Evolutionary conservation across 1,140 invertebrate species (phyloP), one percentile per base, ranked within the genome.

Genomic region (Drosophila pallidifrons): DNA sequence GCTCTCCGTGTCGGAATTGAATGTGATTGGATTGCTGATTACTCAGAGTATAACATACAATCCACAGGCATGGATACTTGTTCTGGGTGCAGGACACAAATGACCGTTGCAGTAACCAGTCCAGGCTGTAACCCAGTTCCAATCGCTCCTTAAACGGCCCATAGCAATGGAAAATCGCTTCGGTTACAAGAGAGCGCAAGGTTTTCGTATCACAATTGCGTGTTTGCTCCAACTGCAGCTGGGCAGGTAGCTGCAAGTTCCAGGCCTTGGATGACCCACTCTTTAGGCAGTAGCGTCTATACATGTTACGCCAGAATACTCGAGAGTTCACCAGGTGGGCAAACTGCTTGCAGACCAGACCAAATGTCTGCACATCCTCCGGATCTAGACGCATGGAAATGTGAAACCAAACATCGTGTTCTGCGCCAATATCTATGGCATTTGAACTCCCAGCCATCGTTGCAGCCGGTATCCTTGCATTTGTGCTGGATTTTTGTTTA

Each of bases 401-500:
- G 11, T 91, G 82, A 41, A 90, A 92, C 91, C 91, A 92, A 68
- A 91, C 79, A 51, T 92, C 89, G 57, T 89, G 80, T 1, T 58
- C 57, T 46, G 79, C 59, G 38, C 54, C 47, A 13, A 72, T 46
- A n/a, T 11, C 41, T 38, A 20, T 78, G 30, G 15, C 73, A 60
- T 35, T 20, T 25, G 30, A 16, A 8, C 16, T 45, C n/a, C 67
- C 49, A 28, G 25, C 51, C 57, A 64, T 64, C 15, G n/a, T 13
- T 43, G 72, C 6, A 28, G 66, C 32, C 16, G 67, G 11, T 43
- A 55, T 61, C 46, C 45, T 55, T 28, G 43, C 52, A 51, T 51
- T 59, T 11, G 13, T 13, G 41, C 6, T 49, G 11, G 55, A 41
- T 64, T 72, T 85, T 1, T 25, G 46, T 15, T 89, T 90, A 15